Evolutionary conservation across 1,140 invertebrate species (phyloP), one percentile per base, ranked within the genome.

Genomic region (Halyomorpha halys): DNA sequence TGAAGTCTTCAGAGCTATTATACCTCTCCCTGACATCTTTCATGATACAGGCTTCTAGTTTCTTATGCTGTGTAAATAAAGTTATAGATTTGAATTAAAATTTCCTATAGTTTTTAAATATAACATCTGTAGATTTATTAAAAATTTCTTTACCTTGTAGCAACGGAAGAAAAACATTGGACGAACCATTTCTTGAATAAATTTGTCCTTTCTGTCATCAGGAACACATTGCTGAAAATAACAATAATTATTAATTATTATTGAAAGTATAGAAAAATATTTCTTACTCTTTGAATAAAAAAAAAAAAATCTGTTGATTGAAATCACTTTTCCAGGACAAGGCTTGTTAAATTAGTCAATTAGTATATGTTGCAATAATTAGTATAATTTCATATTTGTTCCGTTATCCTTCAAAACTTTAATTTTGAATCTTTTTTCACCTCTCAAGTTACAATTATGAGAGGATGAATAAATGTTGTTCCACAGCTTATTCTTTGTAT

Each of bases 141-240:
- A 34, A 2, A 61, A 14, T 19, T 47, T 18, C 15, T 16, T 66
- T 76, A 80, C 80, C 69, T 84, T 83, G 69, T 84, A 84, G 70
- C 83, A 84, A 64, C 81, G 77, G 76, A 84, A 84, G 77, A 84
- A 84, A 73, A 83, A 82, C 80, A 83, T 83, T 0, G 82, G 81
- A 44, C 79, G 76, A 49, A 82, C 78, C 6, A 83, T 74, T 70
- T 84, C 82, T 56, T 80, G 75, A 0, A 81, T 81, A 0, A 83
- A 72, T 64, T 78, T 79, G 62, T 82, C 79, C 62, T 80, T 79
- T 51, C 82, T 80, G 9, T 80, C 75, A 61, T 84, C 82, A 3
- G 83, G 83, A 2, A 84, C 79, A 67, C 83, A 84, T 81, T 82
- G 79, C 81, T 82, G 70, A n/a, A 76, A 77, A 67, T 54, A 69